Conservation (phyloP, 2,113 vertebrate species). For the Chitala chitala region DNA sequence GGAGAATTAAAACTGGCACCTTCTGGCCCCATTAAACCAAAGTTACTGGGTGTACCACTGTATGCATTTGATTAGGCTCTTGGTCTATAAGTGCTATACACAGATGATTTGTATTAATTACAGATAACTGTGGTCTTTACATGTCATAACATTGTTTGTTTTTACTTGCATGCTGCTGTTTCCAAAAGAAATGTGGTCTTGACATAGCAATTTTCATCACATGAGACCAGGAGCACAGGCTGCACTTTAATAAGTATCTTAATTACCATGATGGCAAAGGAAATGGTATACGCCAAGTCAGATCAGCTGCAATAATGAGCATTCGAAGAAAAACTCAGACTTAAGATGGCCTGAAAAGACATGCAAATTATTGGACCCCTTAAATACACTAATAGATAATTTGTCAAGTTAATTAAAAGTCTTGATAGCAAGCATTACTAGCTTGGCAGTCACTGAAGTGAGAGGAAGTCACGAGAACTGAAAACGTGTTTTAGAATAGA, state of each 20-base stretch:
- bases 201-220: background rate
- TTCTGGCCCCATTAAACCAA: background rate
- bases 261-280: slow-evolving; percentile 8
- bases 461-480: too few species aligned
- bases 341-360: background rate
- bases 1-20: background rate
- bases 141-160: background rate
- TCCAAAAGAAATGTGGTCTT: background rate
- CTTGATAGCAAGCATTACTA: too few species aligned
- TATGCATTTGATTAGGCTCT: background rate
- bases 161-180: slow-evolving; percentile 1
- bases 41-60: background rate
- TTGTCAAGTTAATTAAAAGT: too few species aligned
- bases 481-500: too few species aligned
- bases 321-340: too few species aligned
- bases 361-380: background rate
- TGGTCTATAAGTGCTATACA: background rate
- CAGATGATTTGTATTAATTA: background rate
- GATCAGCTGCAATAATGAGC: background rate
- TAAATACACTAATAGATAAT: background rate
- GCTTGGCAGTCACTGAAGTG: too few species aligned
- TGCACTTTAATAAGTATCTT: slow-evolving; percentile 14
- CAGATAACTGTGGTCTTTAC: slow-evolving; percentile 1
- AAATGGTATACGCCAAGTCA: background rate
- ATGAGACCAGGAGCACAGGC: background rate